A percentile compares a stretch with the other conserved stretches of the same genome.
Evolutionary conservation across 2,113 vertebrate species (phyloP).

Genomic region (Octodon degus): DNA sequence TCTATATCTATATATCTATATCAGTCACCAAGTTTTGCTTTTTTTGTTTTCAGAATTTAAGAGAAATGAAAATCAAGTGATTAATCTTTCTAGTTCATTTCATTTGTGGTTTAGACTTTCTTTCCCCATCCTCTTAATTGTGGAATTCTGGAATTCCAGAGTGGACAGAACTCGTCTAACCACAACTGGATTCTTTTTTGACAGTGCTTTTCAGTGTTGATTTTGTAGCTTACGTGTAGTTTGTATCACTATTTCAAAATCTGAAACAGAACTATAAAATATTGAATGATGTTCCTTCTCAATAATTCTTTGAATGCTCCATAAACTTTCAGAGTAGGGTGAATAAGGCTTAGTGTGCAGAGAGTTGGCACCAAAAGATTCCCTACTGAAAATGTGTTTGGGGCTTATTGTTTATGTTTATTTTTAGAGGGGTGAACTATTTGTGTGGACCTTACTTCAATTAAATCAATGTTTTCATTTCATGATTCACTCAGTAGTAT

Average conservation of each 20-base stretch:
- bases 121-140: neutral
- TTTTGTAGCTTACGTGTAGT: neutral
- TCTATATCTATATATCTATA: neutral
- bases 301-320: neutral
- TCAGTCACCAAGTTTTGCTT: neutral
- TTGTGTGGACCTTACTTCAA: neutral
- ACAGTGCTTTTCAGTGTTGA: neutral
- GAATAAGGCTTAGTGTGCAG: neutral
- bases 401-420: neutral
- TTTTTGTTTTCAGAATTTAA: conserved; percentile 17
- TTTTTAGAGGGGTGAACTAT: neutral
- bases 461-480: neutral
- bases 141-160: neutral
- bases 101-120: neutral
- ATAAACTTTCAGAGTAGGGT: neutral
- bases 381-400: neutral
- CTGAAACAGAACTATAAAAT: neutral
- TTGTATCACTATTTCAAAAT: conserved; percentile 30
- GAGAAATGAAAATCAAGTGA: conserved; percentile 18
- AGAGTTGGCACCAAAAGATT: neutral
- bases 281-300: neutral
- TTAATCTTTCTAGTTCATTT: neutral
- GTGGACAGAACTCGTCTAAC: neutral
- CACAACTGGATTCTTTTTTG: neutral
- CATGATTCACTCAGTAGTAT: neutral